A percentile compares a stretch with the other conserved stretches of the same genome.
Conservation (phyloP, 2,888 invertebrate genomes). For the Drosophila stalkeri region DNA sequence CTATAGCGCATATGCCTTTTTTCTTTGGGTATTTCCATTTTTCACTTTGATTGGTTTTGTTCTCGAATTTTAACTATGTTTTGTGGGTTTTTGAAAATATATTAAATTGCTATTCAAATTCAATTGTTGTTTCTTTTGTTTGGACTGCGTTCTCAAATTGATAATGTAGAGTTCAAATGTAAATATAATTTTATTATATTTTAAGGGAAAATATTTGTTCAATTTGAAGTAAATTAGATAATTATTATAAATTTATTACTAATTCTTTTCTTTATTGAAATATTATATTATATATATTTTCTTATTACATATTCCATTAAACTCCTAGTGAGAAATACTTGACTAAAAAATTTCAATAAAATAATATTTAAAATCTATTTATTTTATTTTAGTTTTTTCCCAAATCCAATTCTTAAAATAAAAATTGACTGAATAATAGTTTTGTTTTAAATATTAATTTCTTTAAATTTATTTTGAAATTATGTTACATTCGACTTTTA, state of each 20-base stretch:
- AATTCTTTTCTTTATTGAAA: too few relatives aligned
- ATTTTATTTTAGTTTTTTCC: background rate
- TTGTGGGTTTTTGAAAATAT: conserved; percentile 19
- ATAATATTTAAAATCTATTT: too few relatives aligned
- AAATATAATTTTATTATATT: background rate
- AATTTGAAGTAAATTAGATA: background rate
- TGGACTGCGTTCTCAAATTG: background rate
- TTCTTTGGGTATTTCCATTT: conserved; percentile 27
- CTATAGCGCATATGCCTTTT: conserved; percentile 13
- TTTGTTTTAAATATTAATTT: too few relatives aligned
- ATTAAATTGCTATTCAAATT: conserved; percentile 47
- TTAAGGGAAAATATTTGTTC: too few relatives aligned
- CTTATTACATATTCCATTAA: too few relatives aligned
- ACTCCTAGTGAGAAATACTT: too few relatives aligned
- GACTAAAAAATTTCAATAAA: background rate
- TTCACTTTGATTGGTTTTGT: conserved; percentile 22
- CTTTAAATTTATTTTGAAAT: too few relatives aligned
- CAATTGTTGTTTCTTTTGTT: conserved; percentile 45
- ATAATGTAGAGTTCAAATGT: background rate
- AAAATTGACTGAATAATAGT: background rate
- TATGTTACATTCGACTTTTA: too few relatives aligned
- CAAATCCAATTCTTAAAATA: too few relatives aligned
- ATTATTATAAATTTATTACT: too few relatives aligned
- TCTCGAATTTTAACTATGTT: conserved; percentile 25
- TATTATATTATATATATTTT: too few relatives aligned